Conservation (phyloP, 2,888 invertebrate genomes). For the Subacronicta megacephala region DNA sequence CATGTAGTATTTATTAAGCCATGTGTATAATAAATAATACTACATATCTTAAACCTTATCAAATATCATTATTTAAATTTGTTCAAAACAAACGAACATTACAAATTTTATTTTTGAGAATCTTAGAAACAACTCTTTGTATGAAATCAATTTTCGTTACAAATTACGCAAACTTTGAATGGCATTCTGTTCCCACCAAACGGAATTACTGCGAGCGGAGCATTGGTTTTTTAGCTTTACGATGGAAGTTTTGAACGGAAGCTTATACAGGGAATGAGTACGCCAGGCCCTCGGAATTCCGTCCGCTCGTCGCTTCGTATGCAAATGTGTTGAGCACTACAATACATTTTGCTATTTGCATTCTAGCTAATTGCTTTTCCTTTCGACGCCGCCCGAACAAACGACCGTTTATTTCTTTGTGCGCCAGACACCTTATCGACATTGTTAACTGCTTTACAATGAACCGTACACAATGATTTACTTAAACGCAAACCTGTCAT, state of each 20-base stretch:
- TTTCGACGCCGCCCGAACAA: constrained; percentile 75
- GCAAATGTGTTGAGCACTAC: constrained; percentile 81
- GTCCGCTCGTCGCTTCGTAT: constrained; percentile 76
- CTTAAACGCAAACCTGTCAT: constrained; percentile 16
- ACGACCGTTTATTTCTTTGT: constrained; percentile 75
- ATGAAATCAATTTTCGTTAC: constrained; percentile 43
- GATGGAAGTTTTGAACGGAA: constrained; percentile 74
- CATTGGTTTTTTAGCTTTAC: constrained; percentile 71
- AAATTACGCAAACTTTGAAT: constrained; percentile 50
- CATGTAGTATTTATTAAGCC: no score
- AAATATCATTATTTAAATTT: no score
- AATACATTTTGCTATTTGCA: constrained; percentile 83
- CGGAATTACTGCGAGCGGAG: constrained; percentile 51
- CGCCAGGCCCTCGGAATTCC: constrained; percentile 69
- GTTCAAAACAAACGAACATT: no score
- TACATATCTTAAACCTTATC: no score
- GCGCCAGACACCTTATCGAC: constrained; percentile 70
- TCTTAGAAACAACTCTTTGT: constrained; percentile 30
- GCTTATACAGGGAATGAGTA: constrained; percentile 65
- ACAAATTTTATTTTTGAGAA: no score
- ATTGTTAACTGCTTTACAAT: constrained; percentile 59
- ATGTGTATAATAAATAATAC: no score
- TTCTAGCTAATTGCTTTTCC: constrained; percentile 86
- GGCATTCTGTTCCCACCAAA: constrained; percentile 33
- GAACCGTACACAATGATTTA: constrained; percentile 46